Percentiles rank a stretch among this genome's conserved stretches.
phyloP scores from a whole-genome alignment of 1,140 invertebrate species.

The Sycobia sp. region DNA sequence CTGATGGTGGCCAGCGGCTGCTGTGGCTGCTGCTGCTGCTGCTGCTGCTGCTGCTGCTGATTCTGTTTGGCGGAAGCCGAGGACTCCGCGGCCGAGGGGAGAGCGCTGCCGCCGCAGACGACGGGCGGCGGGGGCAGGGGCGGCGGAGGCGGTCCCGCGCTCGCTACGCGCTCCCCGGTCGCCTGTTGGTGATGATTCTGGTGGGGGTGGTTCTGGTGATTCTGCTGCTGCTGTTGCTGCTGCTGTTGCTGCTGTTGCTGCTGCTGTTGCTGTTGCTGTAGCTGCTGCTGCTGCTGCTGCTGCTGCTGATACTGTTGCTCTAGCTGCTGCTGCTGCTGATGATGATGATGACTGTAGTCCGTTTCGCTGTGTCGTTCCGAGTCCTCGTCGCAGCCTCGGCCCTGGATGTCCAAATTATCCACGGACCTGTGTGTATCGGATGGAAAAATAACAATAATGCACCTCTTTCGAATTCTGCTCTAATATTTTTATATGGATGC shows the following conservation, averaged over 20 bases:
- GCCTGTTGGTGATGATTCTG: background rate
- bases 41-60: slow-evolving; percentile 31
- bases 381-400: slow-evolving; percentile 36
- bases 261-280: too few relatives aligned
- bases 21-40: slow-evolving; percentile 52
- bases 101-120: slow-evolving; percentile 38
- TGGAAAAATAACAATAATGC: too few relatives aligned
- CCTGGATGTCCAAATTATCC: slow-evolving; percentile 58
- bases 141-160: slow-evolving; percentile 63
- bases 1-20: slow-evolving; percentile 83
- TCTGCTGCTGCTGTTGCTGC: too few relatives aligned
- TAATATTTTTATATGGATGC: too few relatives aligned
- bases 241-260: too few relatives aligned
- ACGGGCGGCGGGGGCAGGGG: slow-evolving; percentile 62
- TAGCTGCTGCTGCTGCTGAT: too few relatives aligned
- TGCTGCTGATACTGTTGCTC: too few relatives aligned
- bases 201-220: too few relatives aligned
- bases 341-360: too few relatives aligned
- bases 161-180: slow-evolving; percentile 37
- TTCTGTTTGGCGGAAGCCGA: slow-evolving; percentile 48
- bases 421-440: slow-evolving; percentile 48
- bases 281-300: too few relatives aligned
- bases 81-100: background rate
- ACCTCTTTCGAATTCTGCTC: too few relatives aligned
- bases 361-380: slow-evolving; percentile 13